Percentiles rank a stretch among this genome's conserved stretches.
These are phyloP conservation scores for Micrasema minimum DNA, from an alignment of 1,140 invertebrate genomes.

Conservation along the genomic window DNA sequence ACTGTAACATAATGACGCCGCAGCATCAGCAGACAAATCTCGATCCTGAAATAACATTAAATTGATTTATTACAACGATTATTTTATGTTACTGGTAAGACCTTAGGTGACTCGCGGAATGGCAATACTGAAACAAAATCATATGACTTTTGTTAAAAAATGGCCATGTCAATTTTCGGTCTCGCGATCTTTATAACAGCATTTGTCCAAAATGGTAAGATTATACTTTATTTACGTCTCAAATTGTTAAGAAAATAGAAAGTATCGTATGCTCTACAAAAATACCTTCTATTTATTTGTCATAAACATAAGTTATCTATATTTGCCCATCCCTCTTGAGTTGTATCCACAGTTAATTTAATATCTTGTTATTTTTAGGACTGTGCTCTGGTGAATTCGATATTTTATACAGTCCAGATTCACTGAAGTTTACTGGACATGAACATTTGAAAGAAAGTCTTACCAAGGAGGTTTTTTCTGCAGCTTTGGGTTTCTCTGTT, in stretches of 20 bases:
- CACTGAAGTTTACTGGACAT: slow-evolving; percentile 73
- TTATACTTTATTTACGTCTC: no score
- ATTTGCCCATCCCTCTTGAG: slow-evolving; percentile 26
- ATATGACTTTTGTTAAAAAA: slow-evolving; percentile 46
- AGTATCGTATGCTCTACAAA: no score
- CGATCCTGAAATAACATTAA: slow-evolving; percentile 58
- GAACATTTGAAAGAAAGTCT: slow-evolving; percentile 70
- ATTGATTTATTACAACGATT: slow-evolving; percentile 20
- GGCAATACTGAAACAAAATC: slow-evolving; percentile 23
- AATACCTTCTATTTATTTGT: no score
- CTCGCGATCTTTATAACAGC: slow-evolving; percentile 29
- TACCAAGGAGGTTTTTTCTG: slow-evolving; percentile 78
- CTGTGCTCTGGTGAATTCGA: slow-evolving; percentile 75
- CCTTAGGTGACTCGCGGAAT: no score
- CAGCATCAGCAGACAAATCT: slow-evolving; percentile 61
- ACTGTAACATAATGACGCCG: slow-evolving; percentile 60
- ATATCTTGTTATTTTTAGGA: slow-evolving; percentile 65
- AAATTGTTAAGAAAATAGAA: no score
- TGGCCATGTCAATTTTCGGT: slow-evolving; percentile 38
- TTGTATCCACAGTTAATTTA: slow-evolving; percentile 54
- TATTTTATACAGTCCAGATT: slow-evolving; percentile 73
- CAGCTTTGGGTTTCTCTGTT: slow-evolving; percentile 75
- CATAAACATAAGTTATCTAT: no score
- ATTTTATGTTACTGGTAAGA: no score
- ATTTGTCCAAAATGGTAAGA: slow-evolving; percentile 38